Percentiles rank a stretch among this genome's conserved stretches.
phyloP scores from a whole-genome alignment of 2,888 invertebrate genomes.

The Blera fallax region DNA sequence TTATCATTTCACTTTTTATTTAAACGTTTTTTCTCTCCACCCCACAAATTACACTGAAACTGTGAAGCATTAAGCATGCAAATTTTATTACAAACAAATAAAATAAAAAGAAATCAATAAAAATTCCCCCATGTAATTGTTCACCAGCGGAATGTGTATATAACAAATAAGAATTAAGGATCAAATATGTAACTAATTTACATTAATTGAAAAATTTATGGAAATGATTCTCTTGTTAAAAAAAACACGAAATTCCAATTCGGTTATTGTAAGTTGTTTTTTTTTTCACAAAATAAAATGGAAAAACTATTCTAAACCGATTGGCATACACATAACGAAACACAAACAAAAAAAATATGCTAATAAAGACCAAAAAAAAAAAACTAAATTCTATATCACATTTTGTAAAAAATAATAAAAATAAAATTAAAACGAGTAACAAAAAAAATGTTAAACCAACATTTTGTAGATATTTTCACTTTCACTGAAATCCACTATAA shows the following conservation, averaged over 20 bases:
- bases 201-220: neutral
- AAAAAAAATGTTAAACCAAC: constrained; percentile 9
- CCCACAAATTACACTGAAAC: constrained; percentile 14
- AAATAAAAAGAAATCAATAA: neutral
- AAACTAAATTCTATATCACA: constrained; percentile 38
- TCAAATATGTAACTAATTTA: neutral
- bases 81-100: neutral
- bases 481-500: constrained; percentile 31
- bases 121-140: neutral
- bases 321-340: neutral
- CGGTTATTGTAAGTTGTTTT: neutral
- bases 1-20: neutral
- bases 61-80: neutral
- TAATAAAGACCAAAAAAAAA: constrained; percentile 47
- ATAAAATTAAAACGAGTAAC: neutral
- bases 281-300: neutral
- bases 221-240: constrained; percentile 1
- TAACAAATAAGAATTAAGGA: neutral
- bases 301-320: constrained; percentile 5
- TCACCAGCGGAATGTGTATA: neutral
- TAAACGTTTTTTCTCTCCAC: neutral
- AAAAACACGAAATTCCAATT: neutral
- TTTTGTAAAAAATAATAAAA: constrained; percentile 47
- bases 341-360: constrained; percentile 1
- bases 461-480: constrained; percentile 60